Percentiles rank a stretch among this genome's conserved stretches.
These are phyloP conservation scores for Melinopterus prodromus DNA, from an alignment of 2,888 invertebrate species.

Conservation along the genomic window DNA sequence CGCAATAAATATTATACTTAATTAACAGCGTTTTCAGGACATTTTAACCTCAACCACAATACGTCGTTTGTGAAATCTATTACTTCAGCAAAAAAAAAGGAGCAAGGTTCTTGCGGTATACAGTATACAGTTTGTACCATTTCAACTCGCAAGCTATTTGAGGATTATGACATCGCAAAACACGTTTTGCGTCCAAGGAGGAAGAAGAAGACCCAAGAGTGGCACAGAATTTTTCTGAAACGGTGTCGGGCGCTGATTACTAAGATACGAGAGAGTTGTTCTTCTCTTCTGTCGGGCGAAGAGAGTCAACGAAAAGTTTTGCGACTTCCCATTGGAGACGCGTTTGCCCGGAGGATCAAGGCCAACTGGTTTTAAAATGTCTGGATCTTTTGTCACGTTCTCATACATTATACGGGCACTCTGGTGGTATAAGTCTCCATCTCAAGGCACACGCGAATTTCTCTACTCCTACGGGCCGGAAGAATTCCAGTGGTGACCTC, in stretches of 20 bases:
- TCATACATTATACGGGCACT: background rate
- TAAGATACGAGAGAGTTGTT: background rate
- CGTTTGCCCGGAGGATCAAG: conserved; percentile 20
- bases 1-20: background rate
- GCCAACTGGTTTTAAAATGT: conserved; percentile 22
- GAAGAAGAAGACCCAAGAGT: background rate
- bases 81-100: background rate
- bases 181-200: background rate
- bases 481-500: background rate
- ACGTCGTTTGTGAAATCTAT: background rate
- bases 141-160: background rate
- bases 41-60: background rate
- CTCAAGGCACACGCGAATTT: background rate
- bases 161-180: background rate
- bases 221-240: background rate
- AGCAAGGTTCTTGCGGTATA: background rate
- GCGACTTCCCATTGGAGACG: background rate
- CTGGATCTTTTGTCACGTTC: conserved; percentile 28
- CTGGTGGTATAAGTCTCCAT: background rate
- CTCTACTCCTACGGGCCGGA: background rate
- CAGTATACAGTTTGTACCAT: background rate
- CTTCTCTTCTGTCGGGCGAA: background rate
- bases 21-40: background rate
- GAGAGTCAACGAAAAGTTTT: background rate
- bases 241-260: background rate